phyloP scores from a whole-genome alignment of 2,797 vertebrate genomes.

The Esox masquinongy region DNA sequence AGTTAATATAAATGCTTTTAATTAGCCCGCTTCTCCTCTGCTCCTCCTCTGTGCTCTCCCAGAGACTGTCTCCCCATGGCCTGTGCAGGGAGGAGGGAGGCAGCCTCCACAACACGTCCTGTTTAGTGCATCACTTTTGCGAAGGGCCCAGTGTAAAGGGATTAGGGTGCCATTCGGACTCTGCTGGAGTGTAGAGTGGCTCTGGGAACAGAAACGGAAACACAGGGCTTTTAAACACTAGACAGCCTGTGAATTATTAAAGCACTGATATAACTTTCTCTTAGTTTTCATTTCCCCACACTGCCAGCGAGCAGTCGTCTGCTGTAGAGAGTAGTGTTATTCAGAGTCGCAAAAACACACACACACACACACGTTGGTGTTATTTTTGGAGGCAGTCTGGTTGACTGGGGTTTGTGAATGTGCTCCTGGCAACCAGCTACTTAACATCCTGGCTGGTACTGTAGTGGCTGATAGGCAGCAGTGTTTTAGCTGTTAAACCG shows the following conservation, averaged over 20 bases:
- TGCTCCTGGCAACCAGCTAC: slow-evolving; percentile 58
- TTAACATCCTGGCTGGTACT: slow-evolving; percentile 48
- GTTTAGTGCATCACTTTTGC: neutral
- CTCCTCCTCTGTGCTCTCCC: neutral
- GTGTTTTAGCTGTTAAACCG: slow-evolving; percentile 52
- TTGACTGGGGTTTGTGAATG: slow-evolving; percentile 58
- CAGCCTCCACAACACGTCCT: too few relatives aligned
- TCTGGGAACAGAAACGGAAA: neutral
- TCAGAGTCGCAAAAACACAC: slow-evolving; percentile 45
- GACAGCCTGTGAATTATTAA: slow-evolving; percentile 54
- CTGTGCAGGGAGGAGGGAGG: neutral
- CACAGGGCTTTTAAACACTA: neutral
- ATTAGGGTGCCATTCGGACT: neutral
- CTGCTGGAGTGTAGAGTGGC: neutral
- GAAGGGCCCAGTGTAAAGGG: neutral
- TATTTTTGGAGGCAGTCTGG: slow-evolving; percentile 54
- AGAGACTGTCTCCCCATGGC: neutral
- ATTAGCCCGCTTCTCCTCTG: slow-evolving; percentile 21
- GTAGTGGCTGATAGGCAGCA: slow-evolving; percentile 19
- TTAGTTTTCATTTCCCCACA: slow-evolving; percentile 8
- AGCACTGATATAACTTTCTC: slow-evolving; percentile 36
- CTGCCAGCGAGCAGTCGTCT: slow-evolving; percentile 12
- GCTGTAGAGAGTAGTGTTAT: slow-evolving; percentile 42
- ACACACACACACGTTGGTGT: slow-evolving; percentile 34
- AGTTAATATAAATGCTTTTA: slow-evolving; percentile 62